Base-by-base conservation (phyloP, 2,888 invertebrate genomes). In the Himalopsyche japonica region DNA sequence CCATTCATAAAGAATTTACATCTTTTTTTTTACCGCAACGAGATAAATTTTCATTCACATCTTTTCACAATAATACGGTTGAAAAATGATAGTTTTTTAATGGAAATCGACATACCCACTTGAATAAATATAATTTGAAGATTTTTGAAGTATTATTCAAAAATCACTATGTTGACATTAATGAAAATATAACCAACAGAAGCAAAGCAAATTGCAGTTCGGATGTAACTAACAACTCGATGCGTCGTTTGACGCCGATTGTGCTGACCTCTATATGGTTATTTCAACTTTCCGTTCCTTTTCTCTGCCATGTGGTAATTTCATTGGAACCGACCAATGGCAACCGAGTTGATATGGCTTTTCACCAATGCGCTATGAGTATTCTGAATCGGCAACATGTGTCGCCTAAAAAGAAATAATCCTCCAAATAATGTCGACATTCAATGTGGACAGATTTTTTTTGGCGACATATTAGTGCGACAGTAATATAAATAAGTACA, bases 261-360 rank as follows among this genome's bases (percentile, higher is more conserved):
- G 85, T 81, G 85, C 85, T 85, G 85, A 85, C 85, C 80, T 82
- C 85, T 85, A 85, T 85, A 82, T 43, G n/a, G 49, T 81, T 79
- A 81, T 79, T 78, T 76, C 27, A 49, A 47, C 48, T 48, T 76
- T 83, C 32, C 48, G 76, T 83, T 81, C 76, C 79, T 80, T 79
- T 64, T 37, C 64, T 70, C 43, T 43, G n/a, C 10, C 6, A 24
- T 70, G 43, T 76, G 37, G 43, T 24, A 47, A 70, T 83, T 84
- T 20, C 70, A 48, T 32, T 37, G 4, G 34, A 15, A 18, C 43
- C 27, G 20, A 24, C 85, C 85, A 85, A 85, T 85, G 27, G 47
- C 57, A 80, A 20, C 18, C 18, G n/a, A n/a, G 57, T 8, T 8
- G 43, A 76, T 30, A n/a, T 79, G 80, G 70, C 64, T 24, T 24